phyloP scores from a whole-genome alignment of 2,113 vertebrate species.

The Dromiciops gliroides region DNA sequence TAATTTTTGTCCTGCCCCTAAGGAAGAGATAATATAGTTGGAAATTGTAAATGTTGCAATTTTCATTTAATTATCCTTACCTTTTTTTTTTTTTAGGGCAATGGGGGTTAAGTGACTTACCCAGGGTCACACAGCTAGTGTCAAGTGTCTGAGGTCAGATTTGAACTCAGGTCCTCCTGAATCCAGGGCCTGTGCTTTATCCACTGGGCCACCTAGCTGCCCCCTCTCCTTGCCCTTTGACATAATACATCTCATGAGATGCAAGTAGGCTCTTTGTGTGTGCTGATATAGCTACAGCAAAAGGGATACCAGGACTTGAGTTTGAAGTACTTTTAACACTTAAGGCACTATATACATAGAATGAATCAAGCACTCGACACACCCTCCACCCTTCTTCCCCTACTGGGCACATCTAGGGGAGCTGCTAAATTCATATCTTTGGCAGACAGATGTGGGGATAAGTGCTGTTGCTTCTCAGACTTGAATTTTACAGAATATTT shows the following conservation, averaged over 20 bases:
- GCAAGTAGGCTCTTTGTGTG: not conserved
- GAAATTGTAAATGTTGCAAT: not conserved
- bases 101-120: too few species aligned
- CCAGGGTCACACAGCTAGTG: too few species aligned
- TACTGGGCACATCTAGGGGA: not conserved
- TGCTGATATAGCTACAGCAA: not conserved
- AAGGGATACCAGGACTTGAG: fast-evolving
- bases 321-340: not conserved
- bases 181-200: too few species aligned
- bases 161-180: too few species aligned
- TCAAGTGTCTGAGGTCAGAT: too few species aligned
- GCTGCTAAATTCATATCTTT: not conserved
- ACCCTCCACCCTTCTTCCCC: not conserved
- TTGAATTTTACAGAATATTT: not conserved
- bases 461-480: not conserved
- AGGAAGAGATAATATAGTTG: not conserved
- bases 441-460: not conserved
- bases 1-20: not conserved
- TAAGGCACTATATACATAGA: not conserved
- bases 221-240: not conserved
- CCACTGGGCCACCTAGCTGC: too few species aligned
- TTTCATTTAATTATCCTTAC: not conserved
- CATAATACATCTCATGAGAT: not conserved
- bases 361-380: not conserved
- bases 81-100: too few species aligned